Base-by-base conservation (phyloP, 1,140 invertebrate species). In the Piezodorus guildinii region DNA sequence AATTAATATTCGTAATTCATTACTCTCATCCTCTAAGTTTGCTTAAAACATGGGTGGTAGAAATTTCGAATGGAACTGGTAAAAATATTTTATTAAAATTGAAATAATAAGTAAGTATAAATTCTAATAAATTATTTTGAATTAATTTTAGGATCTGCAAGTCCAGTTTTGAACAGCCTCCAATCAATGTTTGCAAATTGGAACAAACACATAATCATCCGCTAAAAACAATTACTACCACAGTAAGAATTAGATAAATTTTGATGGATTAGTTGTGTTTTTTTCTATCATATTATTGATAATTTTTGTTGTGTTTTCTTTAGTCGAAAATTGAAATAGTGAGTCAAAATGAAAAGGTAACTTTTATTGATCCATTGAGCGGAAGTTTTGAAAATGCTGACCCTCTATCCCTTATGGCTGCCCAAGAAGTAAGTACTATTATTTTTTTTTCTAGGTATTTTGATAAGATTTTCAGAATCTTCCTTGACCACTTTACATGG, bases 341-440 rank as follows among this genome's bases (percentile, higher is more conserved):
- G 2, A n/a, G 21, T 49, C n/a, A 49, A 17, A 10, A 21, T 4
- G 46, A 49, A 49, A 49, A 49, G 14, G n/a, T 21, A 49, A 9
- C 21, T 10, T 49, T 58, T 27, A 70, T 77, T 3, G 82, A 87
- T 74, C 81, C 81, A 30, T 72, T 86, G 5, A 74, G 74, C 63
- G 77, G 78, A 44, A 80, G 82, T 58, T 70, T 88, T 9, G 86
- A 88, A 72, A 85, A 85, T 15, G 77, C 79, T n/a, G 86, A 89
- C 78, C 87, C 87, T 2, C 76, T 89, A 17, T 80, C 81, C 19
- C 80, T 80, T 76, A 80, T 85, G 75, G 78, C 80, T 54, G 76
- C 77, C 56, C 81, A 85, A 73, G 78, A 79, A 71, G 81, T 83
- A 77, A 70, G 71, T 56, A 49, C 5, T 17, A 34, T 63, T 17